Evolutionary conservation across 2,888 invertebrate genomes (phyloP).

Genomic region (Lasioglossum marginatum): DNA sequence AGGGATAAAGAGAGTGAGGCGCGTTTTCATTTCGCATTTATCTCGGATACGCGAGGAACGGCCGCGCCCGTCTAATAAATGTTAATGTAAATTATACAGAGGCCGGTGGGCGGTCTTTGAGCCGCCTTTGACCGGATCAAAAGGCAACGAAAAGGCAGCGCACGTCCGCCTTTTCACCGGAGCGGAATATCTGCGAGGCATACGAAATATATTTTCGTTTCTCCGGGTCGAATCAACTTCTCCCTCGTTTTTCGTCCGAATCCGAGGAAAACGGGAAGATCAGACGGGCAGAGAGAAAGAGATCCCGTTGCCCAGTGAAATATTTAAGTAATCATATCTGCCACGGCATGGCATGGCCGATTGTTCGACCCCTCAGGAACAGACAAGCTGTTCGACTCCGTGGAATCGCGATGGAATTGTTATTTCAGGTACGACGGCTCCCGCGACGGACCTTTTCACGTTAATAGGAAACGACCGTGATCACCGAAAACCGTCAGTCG

Average conservation of each 20-base stretch:
- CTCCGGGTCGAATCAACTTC: background rate
- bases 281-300: background rate
- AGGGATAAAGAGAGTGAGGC: background rate
- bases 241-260: constrained; percentile 4
- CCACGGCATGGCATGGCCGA: background rate
- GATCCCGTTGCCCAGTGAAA: background rate
- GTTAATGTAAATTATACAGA: constrained; percentile 51
- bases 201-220: constrained; percentile 52
- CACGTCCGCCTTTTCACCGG: constrained; percentile 48
- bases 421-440: background rate
- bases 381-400: background rate
- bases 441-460: background rate
- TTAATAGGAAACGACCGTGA: background rate
- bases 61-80: constrained; percentile 9
- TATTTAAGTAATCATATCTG: constrained; percentile 25
- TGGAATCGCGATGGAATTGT: background rate
- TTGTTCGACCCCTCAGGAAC: background rate
- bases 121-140: constrained; percentile 17
- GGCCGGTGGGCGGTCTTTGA: constrained; percentile 42
- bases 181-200: constrained; percentile 50
- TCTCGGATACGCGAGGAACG: background rate
- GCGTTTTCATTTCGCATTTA: background rate
- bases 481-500: background rate
- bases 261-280: background rate
- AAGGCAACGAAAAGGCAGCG: constrained; percentile 38